A percentile compares a stretch with the other conserved stretches of the same genome.
These are phyloP conservation scores for Nineta flava DNA, from an alignment of 2,888 invertebrate species.

Conservation along the genomic window DNA sequence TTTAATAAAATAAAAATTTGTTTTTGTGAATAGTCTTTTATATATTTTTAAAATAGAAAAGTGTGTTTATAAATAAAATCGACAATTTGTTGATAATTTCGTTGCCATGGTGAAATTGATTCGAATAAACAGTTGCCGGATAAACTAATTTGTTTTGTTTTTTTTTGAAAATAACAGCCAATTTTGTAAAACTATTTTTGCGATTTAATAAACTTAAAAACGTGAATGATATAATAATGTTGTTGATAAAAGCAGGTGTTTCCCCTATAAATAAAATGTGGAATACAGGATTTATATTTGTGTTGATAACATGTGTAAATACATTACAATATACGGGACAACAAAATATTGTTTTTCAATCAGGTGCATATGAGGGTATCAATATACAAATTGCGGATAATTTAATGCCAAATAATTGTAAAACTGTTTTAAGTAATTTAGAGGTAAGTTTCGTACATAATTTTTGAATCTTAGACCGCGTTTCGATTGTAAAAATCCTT, in stretches of 20 bases:
- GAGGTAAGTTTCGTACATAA: slow-evolving; percentile 30
- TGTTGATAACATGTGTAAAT: neutral
- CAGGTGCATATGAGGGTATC: slow-evolving; percentile 31
- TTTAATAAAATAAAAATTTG: neutral
- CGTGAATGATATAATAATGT: too few species aligned
- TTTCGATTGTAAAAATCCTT: too few species aligned
- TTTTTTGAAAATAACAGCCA: too few species aligned
- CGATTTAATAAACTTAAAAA: too few species aligned
- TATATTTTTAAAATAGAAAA: neutral
- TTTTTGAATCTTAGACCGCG: too few species aligned
- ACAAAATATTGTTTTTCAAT: slow-evolving; percentile 21
- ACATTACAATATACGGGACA: slow-evolving; percentile 1
- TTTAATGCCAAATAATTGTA: slow-evolving; percentile 29
- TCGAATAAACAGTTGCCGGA: neutral
- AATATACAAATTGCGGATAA: slow-evolving; percentile 28
- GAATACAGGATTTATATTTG: neutral
- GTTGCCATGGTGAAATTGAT: neutral
- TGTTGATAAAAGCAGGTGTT: neutral
- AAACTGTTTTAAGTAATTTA: slow-evolving; percentile 27
- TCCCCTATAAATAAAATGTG: neutral
- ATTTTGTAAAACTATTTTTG: too few species aligned
- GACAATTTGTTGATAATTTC: neutral
- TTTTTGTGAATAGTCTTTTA: neutral
- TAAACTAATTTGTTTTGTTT: neutral
- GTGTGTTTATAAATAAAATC: too few species aligned